phyloP scores from a whole-genome alignment of 2,113 vertebrate species.

The Tachysurus vachellii region DNA sequence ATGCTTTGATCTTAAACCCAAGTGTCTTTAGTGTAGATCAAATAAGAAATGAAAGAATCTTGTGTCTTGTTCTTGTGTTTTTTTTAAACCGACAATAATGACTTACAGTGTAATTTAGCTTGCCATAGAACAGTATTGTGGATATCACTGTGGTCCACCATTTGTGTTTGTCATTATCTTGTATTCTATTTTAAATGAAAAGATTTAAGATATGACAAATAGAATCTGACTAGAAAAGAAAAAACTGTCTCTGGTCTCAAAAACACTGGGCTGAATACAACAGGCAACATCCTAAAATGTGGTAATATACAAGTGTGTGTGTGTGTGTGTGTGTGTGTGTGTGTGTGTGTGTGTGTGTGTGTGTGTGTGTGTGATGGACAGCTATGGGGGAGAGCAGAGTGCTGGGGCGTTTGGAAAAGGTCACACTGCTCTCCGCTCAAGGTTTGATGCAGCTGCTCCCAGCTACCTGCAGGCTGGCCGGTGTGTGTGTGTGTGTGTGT shows the following conservation, averaged over 20 bases:
- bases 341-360: constrained; percentile 9
- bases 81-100: neutral
- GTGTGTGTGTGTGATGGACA: constrained; percentile 35
- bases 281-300: neutral
- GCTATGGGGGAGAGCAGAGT: constrained; percentile 56
- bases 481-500: neutral
- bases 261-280: constrained; percentile 10
- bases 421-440: constrained; percentile 67
- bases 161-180: neutral
- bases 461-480: constrained; percentile 51
- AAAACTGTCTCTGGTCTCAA: neutral
- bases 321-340: neutral
- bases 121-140: neutral
- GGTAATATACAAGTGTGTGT: no score
- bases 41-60: neutral
- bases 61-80: neutral
- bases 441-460: constrained; percentile 39
- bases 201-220: neutral
- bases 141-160: neutral
- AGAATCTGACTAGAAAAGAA: neutral
- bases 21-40: neutral
- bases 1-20: neutral
- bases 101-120: neutral
- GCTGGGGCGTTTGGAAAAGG: constrained; percentile 66
- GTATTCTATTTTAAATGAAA: neutral